Base-by-base conservation (phyloP, 2,113 vertebrate genomes). In the Irena cyanogastra region DNA sequence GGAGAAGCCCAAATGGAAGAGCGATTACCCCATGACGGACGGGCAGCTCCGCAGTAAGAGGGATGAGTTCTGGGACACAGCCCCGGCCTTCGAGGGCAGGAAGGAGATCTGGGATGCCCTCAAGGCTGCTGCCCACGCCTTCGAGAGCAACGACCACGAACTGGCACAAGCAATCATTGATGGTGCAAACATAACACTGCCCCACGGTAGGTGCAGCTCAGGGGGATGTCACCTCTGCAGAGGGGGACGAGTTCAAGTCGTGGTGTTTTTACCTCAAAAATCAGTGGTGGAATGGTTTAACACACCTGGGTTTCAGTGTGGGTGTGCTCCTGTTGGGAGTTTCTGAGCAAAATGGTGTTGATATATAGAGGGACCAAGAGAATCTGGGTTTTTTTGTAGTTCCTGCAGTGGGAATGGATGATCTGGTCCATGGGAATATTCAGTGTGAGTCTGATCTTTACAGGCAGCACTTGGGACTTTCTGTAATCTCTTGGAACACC, bases 1-100 rank as follows among this genome's bases (percentile, higher is more conserved):
- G 87, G 99, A 99, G 96, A 99, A 99, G 78, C 99, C 99, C 77
- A 99, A 99, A 99, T 99, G 99, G 99, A 99, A 99, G 97, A 99
- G 99, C 53, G 99, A 99, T 98, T 99, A 99, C 96, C 99, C 99
- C 41, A 99, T 99, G 99, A 99, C 99, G 42, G 99, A 99, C 49
- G 99, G 99, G 94, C 99, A 99, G 95, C 97, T 99, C 63, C 99
- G 99, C 97, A 99, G 99, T 96, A 99, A 99, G 98, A 98, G 99
- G 77, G 99, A 99, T 88, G 99, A 99, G 57, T 99, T 99, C 86
- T 99, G 99, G 99, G 99, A 99, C 91, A 99, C 99, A 0, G 99
- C 99, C 41, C 99, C 99, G 6, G 99, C 99, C 9, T 99, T 99
- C 16, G 99, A 99, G 97, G 99, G 99, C 60, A 98, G 99, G 70